These are phyloP conservation scores for Pelusios castaneus DNA, from an alignment of 2,113 vertebrate genomes.

Conservation along the genomic window DNA sequence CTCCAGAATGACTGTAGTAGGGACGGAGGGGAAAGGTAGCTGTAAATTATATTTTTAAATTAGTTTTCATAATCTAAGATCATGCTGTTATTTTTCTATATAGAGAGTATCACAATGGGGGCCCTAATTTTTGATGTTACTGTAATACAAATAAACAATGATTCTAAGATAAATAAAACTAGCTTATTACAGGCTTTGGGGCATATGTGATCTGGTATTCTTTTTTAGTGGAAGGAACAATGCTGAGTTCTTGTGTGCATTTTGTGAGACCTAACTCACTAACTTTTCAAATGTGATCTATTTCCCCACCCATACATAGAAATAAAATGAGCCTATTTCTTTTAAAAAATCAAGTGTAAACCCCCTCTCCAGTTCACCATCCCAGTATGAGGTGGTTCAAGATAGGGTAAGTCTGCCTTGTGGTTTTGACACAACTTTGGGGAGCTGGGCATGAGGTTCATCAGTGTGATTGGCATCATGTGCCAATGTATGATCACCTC, in stretches of 20 bases:
- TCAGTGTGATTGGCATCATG: not conserved
- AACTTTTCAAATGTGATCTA: not conserved
- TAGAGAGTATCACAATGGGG: not conserved
- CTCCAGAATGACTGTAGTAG: not conserved
- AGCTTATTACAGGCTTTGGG: not conserved
- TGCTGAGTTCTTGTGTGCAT: not conserved
- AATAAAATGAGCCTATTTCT: not conserved
- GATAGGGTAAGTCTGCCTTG: not conserved
- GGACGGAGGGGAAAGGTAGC: not conserved
- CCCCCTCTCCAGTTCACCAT: not conserved
- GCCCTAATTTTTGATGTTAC: not conserved
- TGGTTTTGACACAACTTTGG: not conserved
- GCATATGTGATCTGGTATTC: not conserved
- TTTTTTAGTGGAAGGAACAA: not conserved
- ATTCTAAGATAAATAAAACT: not conserved
- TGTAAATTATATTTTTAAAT: not conserved
- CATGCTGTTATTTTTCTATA: not conserved
- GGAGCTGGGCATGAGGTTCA: not conserved
- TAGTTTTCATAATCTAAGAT: not conserved
- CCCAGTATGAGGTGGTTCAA: not conserved
- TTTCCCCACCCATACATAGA: not conserved
- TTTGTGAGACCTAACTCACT: not conserved
- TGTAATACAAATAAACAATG: not conserved
- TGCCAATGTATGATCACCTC: not conserved
- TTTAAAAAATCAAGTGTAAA: not conserved